Evolutionary conservation across 2,113 vertebrate species (phyloP).

Genomic region (Python bivittatus): DNA sequence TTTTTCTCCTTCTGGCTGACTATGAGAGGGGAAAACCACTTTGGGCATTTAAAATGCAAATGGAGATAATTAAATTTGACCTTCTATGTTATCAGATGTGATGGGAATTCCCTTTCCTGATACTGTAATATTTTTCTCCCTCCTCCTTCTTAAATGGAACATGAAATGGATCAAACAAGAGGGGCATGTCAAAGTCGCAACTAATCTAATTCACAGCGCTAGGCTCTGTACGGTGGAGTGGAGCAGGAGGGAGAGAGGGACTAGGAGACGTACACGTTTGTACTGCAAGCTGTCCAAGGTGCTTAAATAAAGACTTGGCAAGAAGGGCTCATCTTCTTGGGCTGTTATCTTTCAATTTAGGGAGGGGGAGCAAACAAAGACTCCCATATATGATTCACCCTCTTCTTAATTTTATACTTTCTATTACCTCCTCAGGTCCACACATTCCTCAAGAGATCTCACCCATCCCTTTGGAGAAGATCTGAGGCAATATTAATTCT

Average conservation of each 20-base stretch:
- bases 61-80: conserved; percentile 66
- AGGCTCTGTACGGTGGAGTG: conserved; percentile 36
- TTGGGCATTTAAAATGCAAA: conserved; percentile 58
- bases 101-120: conserved; percentile 59
- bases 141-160: conserved; percentile 59
- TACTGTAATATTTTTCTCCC: not conserved
- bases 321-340: conserved; percentile 35
- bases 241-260: not conserved
- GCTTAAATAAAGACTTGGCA: conserved; percentile 63
- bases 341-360: conserved; percentile 25
- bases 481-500: conserved; percentile 81
- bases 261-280: conserved; percentile 45
- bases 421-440: conserved; percentile 74
- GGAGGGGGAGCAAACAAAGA: conserved; percentile 61
- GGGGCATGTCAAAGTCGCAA: conserved; percentile 65
- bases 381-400: conserved; percentile 41
- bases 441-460: conserved; percentile 79
- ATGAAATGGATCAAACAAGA: conserved; percentile 63
- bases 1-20: conserved; percentile 48
- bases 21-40: conserved; percentile 24
- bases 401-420: conserved; percentile 73
- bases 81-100: conserved; percentile 58
- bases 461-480: conserved; percentile 75
- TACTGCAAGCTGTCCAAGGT: conserved; percentile 51
- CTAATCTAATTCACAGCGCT: conserved; percentile 51